Conservation (phyloP, 2,888 invertebrate species). For the Drosophila rellima region DNA sequence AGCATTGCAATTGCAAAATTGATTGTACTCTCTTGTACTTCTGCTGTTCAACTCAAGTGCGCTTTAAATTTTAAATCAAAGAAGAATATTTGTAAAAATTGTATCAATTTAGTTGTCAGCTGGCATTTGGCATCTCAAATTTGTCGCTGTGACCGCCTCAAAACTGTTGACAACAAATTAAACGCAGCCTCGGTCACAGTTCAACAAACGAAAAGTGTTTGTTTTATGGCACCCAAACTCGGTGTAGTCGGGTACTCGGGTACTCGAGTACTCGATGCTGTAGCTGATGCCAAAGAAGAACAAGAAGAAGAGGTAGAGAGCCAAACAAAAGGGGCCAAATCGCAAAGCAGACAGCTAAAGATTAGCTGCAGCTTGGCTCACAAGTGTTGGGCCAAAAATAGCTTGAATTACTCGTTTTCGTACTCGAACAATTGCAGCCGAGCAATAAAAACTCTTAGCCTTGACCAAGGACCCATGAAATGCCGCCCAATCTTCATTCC, state of each 20-base stretch:
- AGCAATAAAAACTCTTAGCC: conserved; percentile 69
- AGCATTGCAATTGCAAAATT: conserved; percentile 3
- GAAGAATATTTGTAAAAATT: not conserved
- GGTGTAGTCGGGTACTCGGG: conserved; percentile 35
- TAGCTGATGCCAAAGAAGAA: conserved; percentile 6
- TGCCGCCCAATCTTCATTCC: conserved; percentile 7
- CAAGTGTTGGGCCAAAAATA: conserved; percentile 68
- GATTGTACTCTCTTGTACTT: not conserved
- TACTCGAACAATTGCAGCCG: conserved; percentile 65
- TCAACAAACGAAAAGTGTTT: conserved; percentile 80
- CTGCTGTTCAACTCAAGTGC: not conserved
- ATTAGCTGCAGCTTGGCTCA: conserved; percentile 72
- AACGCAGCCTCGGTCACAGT: conserved; percentile 66
- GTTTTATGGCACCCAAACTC: conserved; percentile 68
- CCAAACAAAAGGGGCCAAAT: conserved; percentile 57
- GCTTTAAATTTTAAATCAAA: conserved; percentile 7
- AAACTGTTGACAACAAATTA: conserved; percentile 68
- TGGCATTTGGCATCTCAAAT: conserved; percentile 48
- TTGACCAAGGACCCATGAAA: conserved; percentile 73
- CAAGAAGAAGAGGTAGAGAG: conserved; percentile 22
- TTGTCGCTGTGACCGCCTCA: conserved; percentile 25
- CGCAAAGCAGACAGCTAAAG: conserved; percentile 69
- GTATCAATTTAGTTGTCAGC: conserved; percentile 2
- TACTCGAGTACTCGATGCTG: conserved; percentile 40
- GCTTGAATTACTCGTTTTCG: conserved; percentile 41